phyloP scores from a whole-genome alignment of 2,888 invertebrate genomes.

The Oasisia sp. region DNA sequence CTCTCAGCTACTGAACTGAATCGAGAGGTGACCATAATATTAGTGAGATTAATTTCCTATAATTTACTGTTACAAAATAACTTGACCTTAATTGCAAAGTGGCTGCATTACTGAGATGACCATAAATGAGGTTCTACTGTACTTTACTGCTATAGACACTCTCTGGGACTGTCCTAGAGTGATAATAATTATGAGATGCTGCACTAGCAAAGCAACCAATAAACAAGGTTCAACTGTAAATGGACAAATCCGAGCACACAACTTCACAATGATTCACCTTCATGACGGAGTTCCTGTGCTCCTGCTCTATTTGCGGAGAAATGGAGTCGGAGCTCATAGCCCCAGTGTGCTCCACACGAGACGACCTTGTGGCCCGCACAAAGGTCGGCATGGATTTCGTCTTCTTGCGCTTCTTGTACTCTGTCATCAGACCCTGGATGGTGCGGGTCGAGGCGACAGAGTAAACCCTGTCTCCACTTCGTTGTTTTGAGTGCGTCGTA shows the following conservation, averaged over 20 bases:
- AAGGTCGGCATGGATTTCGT: constrained; percentile 66
- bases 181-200: background rate
- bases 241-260: background rate
- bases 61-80: too few relatives aligned
- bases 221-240: background rate
- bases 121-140: too few relatives aligned
- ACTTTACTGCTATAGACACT: too few relatives aligned
- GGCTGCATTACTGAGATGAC: too few relatives aligned
- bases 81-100: too few relatives aligned
- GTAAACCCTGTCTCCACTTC: constrained; percentile 61
- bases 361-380: constrained; percentile 37
- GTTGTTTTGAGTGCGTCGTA: constrained; percentile 8
- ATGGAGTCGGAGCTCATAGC: constrained; percentile 45
- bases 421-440: constrained; percentile 68
- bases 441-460: constrained; percentile 67
- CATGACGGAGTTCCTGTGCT: constrained; percentile 82
- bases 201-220: background rate
- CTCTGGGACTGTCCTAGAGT: too few relatives aligned
- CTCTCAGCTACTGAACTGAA: too few relatives aligned
- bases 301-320: constrained; percentile 74
- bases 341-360: constrained; percentile 37
- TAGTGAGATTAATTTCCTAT: too few relatives aligned
- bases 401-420: constrained; percentile 70
- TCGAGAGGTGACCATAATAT: too few relatives aligned
- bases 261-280: constrained; percentile 77